Percentiles rank a stretch among this genome's conserved stretches.
Evolutionary conservation across 1,140 invertebrate genomes (phyloP).

Genomic region (Drosophila nigrodunni): DNA sequence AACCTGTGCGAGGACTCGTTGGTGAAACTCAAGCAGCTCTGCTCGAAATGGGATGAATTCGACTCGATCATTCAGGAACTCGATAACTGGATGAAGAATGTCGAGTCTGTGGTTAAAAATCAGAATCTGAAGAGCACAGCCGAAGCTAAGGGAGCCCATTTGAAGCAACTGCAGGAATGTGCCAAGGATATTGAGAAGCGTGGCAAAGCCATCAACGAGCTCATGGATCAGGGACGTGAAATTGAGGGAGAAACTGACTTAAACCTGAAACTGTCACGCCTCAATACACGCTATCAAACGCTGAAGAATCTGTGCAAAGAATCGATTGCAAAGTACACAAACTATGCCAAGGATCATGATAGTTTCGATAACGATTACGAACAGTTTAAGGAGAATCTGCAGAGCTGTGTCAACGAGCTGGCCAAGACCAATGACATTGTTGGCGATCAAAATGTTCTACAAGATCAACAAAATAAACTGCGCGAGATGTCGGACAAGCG

Average conservation of each 20-base stretch:
- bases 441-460: conserved; percentile 93
- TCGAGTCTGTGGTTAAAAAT: conserved; percentile 94
- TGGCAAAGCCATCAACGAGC: conserved; percentile 89
- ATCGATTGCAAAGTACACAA: conserved; percentile 91
- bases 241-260: conserved; percentile 92
- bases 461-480: conserved; percentile 93
- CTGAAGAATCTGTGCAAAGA: conserved; percentile 93
- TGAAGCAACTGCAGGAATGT: conserved; percentile 91
- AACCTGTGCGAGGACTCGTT: conserved; percentile 89
- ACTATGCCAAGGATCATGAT: conserved; percentile 93
- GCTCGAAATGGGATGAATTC: conserved; percentile 92
- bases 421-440: conserved; percentile 93
- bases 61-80: conserved; percentile 91
- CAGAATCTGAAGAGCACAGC: conserved; percentile 94
- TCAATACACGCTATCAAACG: conserved; percentile 93
- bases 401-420: conserved; percentile 89
- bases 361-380: conserved; percentile 92
- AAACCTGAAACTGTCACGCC: conserved; percentile 90
- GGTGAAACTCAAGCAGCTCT: conserved; percentile 89
- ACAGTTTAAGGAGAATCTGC: conserved; percentile 91
- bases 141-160: conserved; percentile 92
- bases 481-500: conserved; percentile 92
- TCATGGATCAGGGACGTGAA: conserved; percentile 89
- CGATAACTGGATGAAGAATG: conserved; percentile 93
- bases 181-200: conserved; percentile 91